Evolutionary conservation across 2,888 invertebrate genomes (phyloP).

Genomic region (Euclidia mi): DNA sequence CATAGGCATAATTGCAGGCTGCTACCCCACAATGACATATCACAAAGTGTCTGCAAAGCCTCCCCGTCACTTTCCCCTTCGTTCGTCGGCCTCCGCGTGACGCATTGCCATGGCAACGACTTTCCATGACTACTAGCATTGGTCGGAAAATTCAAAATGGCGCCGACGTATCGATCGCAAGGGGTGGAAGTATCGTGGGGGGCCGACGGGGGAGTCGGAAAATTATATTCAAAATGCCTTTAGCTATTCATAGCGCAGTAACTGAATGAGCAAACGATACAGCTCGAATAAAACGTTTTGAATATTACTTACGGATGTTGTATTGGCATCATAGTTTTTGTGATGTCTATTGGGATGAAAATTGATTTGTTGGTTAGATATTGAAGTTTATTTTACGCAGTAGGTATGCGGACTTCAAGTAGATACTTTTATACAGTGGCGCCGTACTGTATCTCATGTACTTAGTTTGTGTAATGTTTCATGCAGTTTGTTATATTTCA

Average conservation of each 20-base stretch:
- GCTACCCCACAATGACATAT: conserved; percentile 45
- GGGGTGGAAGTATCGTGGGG: conserved; percentile 63
- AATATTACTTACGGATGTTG: conserved; percentile 5
- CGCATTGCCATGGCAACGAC: conserved; percentile 79
- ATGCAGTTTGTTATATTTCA: too few relatives aligned
- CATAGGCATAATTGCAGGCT: conserved; percentile 46
- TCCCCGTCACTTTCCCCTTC: conserved; percentile 85
- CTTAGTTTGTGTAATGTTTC: too few relatives aligned
- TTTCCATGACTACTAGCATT: conserved; percentile 87
- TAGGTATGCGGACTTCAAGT: too few relatives aligned
- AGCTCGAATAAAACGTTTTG: conserved; percentile 22
- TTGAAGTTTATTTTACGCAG: too few relatives aligned
- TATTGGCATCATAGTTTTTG: conserved; percentile 3
- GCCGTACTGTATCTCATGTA: too few relatives aligned
- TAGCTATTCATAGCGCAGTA: conserved; percentile 45
- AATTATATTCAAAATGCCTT: conserved; percentile 69
- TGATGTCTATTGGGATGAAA: not conserved
- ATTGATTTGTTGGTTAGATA: not conserved
- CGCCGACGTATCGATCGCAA: conserved; percentile 81
- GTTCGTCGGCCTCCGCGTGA: conserved; percentile 58
- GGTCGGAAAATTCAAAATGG: conserved; percentile 90
- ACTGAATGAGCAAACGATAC: conserved; percentile 22
- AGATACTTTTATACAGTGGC: too few relatives aligned
- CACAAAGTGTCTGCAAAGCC: conserved; percentile 67
- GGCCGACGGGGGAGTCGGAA: conserved; percentile 61